A percentile compares a stretch with the other conserved stretches of the same genome.
Evolutionary conservation across 92 coral and sea anemone genomes (phyloP).

Genomic region (Paragorgia papillata): DNA sequence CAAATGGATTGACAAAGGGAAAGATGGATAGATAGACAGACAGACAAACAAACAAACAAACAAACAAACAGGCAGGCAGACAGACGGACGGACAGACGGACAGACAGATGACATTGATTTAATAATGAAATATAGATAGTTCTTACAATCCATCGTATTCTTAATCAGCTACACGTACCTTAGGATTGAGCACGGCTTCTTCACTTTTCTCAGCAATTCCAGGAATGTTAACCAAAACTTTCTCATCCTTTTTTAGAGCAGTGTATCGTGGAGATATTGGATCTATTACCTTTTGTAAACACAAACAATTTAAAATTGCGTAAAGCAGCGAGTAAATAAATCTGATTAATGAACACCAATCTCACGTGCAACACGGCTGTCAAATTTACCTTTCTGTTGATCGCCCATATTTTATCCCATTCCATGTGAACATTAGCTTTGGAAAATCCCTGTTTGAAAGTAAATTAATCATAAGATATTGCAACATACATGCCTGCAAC

Average conservation of each 20-base stretch:
- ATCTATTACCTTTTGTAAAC: constrained; percentile 75
- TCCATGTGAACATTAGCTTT: constrained; percentile 99
- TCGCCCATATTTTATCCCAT: constrained; percentile 99
- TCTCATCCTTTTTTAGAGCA: constrained; percentile 73
- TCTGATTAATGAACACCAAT: background rate
- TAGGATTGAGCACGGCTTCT: constrained; percentile 81
- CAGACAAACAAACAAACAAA: no score
- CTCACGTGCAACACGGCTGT: no score
- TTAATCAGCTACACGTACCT: no score
- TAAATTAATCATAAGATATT: background rate
- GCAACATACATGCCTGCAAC: no score
- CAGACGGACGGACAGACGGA: no score
- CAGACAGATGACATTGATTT: background rate
- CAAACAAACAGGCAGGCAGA: no score
- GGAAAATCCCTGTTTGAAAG: constrained; percentile 73
- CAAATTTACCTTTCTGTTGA: constrained; percentile 87
- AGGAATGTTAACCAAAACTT: constrained; percentile 67
- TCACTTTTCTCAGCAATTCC: constrained; percentile 67
- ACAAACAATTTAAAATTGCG: background rate
- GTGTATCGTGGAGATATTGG: constrained; percentile 95
- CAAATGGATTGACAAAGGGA: no score
- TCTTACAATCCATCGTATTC: no score
- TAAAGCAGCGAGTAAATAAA: background rate
- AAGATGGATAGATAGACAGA: no score
- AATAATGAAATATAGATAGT: no score